Conservation (phyloP, 2,113 vertebrate genomes). For the Cinclus cinclus region DNA sequence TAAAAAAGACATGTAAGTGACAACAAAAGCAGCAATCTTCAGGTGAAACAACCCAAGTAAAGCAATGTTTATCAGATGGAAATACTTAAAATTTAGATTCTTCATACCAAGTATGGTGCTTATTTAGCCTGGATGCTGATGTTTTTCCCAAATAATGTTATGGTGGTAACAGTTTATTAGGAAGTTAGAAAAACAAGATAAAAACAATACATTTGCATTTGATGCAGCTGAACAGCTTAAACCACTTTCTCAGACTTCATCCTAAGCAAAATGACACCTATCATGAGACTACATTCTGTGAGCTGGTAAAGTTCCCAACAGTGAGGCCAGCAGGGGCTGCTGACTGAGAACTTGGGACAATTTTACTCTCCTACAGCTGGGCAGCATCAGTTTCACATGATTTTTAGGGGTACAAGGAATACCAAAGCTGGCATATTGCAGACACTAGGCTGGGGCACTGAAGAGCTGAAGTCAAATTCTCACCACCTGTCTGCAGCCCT, state of each 20-base stretch:
- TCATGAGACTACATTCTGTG: background rate
- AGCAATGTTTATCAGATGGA: background rate
- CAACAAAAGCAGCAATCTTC: background rate
- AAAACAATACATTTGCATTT: background rate
- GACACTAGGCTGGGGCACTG: background rate
- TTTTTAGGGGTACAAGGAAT: background rate
- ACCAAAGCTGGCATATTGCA: background rate
- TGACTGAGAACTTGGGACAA: background rate
- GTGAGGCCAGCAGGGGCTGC: background rate
- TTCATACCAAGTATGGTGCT: background rate
- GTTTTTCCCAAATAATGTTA: background rate
- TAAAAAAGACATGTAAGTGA: background rate
- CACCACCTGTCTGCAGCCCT: background rate
- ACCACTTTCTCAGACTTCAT: background rate
- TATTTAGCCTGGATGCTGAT: background rate
- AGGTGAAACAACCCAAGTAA: background rate
- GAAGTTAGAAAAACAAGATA: background rate
- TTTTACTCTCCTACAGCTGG: background rate
- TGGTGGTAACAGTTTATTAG: background rate
- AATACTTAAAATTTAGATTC: background rate
- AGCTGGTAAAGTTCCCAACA: background rate
- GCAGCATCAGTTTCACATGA: background rate
- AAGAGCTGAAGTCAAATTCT: background rate
- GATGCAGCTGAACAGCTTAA: background rate
- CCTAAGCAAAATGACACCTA: background rate